Percentiles rank a stretch among this genome's conserved stretches.
Evolutionary conservation across 2,113 vertebrate genomes (phyloP).

Genomic region (pig (Sus scrofa)): DNA sequence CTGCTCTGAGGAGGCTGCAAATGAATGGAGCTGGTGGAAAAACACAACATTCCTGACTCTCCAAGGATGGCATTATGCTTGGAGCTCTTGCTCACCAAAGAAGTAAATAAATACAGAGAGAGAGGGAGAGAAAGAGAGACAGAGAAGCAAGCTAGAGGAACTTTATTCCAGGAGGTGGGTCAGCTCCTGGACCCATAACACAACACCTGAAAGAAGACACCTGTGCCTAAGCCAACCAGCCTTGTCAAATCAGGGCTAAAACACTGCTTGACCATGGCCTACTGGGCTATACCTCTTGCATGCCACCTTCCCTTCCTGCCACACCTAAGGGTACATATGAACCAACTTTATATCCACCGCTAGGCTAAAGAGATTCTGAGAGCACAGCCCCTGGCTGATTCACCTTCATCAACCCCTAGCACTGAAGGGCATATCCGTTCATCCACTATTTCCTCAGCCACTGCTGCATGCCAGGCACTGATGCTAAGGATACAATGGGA

Average conservation of each 20-base stretch:
- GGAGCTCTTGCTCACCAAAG: slow-evolving; percentile 61
- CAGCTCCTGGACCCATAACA: not conserved
- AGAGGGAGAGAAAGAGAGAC: not conserved
- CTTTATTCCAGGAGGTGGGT: slow-evolving; percentile 13
- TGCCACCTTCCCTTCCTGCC: not conserved
- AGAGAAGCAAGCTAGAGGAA: not conserved
- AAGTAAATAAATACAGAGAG: slow-evolving; percentile 68
- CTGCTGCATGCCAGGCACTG: not conserved
- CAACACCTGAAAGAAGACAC: not conserved
- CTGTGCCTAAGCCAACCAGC: not conserved
- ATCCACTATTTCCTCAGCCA: not conserved
- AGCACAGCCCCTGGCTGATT: not conserved
- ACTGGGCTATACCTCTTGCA: not conserved
- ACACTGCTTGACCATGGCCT: rapidly evolving
- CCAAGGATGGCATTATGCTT: slow-evolving; percentile 75
- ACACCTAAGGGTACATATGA: not conserved
- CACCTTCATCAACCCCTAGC: not conserved
- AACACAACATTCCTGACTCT: slow-evolving; percentile 77
- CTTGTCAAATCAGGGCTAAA: not conserved
- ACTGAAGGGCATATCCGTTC: not conserved
- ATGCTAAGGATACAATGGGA: not conserved
- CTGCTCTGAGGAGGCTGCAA: slow-evolving; percentile 71
- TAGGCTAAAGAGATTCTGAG: not conserved
- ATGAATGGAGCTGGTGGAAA: slow-evolving; percentile 74
- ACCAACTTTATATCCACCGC: not conserved